These are phyloP conservation scores for Papilio xuthus DNA, from an alignment of 1,140 invertebrate species.

Conservation along the genomic window DNA sequence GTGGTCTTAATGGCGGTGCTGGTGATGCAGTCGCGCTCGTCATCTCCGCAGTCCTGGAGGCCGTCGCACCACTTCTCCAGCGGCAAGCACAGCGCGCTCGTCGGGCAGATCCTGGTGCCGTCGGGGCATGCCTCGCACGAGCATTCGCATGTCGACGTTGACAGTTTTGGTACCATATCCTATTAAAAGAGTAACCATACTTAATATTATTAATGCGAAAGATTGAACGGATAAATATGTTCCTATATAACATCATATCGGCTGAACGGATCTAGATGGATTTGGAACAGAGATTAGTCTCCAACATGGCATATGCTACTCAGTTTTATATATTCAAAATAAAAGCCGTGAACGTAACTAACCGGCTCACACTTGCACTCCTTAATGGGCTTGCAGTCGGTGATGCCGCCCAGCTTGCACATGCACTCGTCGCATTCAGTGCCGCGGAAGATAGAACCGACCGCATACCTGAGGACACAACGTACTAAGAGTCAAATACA, in stretches of 20 bases:
- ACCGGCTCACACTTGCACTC: conserved; percentile 85
- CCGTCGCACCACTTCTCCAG: conserved; percentile 90
- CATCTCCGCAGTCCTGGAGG: conserved; percentile 91
- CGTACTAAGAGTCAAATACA: background rate
- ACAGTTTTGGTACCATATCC: conserved; percentile 78
- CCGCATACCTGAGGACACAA: conserved; percentile 83
- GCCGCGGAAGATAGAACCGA: conserved; percentile 86
- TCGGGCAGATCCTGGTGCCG: conserved; percentile 86
- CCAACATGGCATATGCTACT: no score
- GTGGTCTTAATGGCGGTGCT: conserved; percentile 50
- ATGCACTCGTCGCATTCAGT: conserved; percentile 89
- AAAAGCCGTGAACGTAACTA: conserved; percentile 31
- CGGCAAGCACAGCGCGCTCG: conserved; percentile 88
- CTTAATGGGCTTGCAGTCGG: conserved; percentile 85
- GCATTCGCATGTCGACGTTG: conserved; percentile 86
- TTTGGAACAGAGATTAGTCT: no score
- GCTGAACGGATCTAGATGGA: no score
- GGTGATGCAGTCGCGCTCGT: conserved; percentile 87
- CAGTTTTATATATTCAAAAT: no score
- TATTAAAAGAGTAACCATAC: background rate
- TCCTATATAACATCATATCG: no score
- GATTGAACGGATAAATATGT: no score
- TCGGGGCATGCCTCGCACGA: conserved; percentile 87
- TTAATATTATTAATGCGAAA: no score
- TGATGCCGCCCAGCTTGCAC: conserved; percentile 87